Conservation (phyloP, 2,888 invertebrate species). For the Drosophila mettleri region DNA sequence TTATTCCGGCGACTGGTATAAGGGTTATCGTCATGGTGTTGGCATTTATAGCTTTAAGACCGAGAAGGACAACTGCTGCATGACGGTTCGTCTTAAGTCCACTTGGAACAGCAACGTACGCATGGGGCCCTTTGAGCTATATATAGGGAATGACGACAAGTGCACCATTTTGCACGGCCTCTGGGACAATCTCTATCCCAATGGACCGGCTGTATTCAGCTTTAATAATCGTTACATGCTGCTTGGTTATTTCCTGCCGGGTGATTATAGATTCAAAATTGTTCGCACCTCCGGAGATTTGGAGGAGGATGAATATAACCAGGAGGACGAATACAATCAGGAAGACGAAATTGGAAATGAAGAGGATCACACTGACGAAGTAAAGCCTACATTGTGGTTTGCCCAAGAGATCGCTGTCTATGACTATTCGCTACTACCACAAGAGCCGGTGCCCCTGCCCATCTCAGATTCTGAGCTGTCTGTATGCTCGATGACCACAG, state of each 20-base stretch:
- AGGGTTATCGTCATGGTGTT: conserved; percentile 90
- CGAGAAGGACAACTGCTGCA: conserved; percentile 85
- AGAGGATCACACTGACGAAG: conserved; percentile 14
- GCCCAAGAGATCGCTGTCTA: conserved; percentile 89
- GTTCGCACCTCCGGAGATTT: conserved; percentile 5
- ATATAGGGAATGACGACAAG: conserved; percentile 88
- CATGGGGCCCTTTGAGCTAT: conserved; percentile 90
- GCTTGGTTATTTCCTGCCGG: conserved; percentile 88
- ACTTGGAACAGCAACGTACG: conserved; percentile 91
- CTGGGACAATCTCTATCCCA: conserved; percentile 89
- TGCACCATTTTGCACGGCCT: conserved; percentile 87
- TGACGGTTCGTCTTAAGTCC: conserved; percentile 87
- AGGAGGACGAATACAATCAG: conserved; percentile 42
- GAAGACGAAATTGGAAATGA: conserved; percentile 54
- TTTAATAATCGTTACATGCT: conserved; percentile 92
- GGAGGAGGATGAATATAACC: conserved; percentile 39
- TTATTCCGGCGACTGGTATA: conserved; percentile 90
- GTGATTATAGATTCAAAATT: conserved; percentile 77
- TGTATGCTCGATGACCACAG: conserved; percentile 76
- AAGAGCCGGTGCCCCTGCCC: conserved; percentile 89
- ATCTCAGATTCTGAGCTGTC: conserved; percentile 87
- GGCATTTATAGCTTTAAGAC: conserved; percentile 89
- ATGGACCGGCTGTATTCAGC: conserved; percentile 90
- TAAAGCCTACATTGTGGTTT: conserved; percentile 87
- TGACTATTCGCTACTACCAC: conserved; percentile 89